Conservation (phyloP, 1,140 invertebrate species). For the Diachasma alloeum region DNA sequence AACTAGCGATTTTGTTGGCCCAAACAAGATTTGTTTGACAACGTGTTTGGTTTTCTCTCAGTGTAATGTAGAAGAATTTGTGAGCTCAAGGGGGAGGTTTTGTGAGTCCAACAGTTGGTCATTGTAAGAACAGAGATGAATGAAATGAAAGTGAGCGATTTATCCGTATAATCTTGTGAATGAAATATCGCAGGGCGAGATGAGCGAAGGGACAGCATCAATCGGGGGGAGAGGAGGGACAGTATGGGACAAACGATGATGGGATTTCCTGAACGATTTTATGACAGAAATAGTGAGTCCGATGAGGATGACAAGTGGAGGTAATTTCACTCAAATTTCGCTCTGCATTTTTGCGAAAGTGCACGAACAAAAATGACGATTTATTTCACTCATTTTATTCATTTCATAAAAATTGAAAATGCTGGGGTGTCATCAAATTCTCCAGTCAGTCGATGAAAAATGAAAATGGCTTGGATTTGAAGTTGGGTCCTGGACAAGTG, state of each 20-base stretch:
- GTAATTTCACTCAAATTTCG: slow-evolving; percentile 42
- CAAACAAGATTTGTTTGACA: too few species aligned
- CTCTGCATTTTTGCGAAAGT: too few species aligned
- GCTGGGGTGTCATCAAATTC: slow-evolving; percentile 6
- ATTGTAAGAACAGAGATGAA: too few species aligned
- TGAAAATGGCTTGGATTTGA: slow-evolving; percentile 60
- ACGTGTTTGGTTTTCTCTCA: too few species aligned
- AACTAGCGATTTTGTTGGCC: too few species aligned
- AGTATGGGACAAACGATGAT: slow-evolving; percentile 49
- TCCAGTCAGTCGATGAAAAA: slow-evolving; percentile 53
- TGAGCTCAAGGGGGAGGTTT: too few species aligned
- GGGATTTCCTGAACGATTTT: slow-evolving; percentile 57
- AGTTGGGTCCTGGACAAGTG: slow-evolving; percentile 80
- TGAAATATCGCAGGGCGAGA: slow-evolving; percentile 51
- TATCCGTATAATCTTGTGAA: slow-evolving; percentile 16
- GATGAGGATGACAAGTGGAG: slow-evolving; percentile 65
- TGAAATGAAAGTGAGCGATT: neutral
- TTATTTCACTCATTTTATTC: neutral
- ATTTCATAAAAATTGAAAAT: neutral
- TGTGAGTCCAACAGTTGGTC: too few species aligned
- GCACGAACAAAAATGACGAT: too few species aligned
- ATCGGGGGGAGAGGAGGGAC: slow-evolving; percentile 60
- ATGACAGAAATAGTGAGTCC: slow-evolving; percentile 59
- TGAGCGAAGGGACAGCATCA: slow-evolving; percentile 60
- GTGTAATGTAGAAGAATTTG: too few species aligned